Evolutionary conservation across 2,797 vertebrate species (phyloP).

Genomic region (Hemibagrus guttatus): DNA sequence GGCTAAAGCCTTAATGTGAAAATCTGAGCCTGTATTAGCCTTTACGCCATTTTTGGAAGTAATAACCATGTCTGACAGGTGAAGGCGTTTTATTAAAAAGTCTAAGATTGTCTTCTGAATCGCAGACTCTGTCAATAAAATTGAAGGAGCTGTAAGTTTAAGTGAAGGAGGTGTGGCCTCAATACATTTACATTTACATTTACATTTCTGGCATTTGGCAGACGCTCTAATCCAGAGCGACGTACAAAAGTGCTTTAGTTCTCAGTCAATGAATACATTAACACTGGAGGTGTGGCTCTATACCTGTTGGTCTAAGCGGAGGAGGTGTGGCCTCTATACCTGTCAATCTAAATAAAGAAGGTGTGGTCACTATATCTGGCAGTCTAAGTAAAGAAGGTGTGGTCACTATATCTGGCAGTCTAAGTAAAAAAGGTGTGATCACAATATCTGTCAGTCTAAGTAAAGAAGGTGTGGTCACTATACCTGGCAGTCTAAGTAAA

Average conservation of each 20-base stretch:
- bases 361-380: not conserved
- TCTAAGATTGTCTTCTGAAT: not conserved
- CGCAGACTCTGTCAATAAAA: not conserved
- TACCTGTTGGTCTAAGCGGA: not conserved
- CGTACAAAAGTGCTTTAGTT: too few relatives aligned
- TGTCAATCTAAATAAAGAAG: not conserved
- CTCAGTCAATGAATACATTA: too few relatives aligned
- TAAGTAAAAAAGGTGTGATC: not conserved
- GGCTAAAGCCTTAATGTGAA: too few relatives aligned
- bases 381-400: not conserved
- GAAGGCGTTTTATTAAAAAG: not conserved
- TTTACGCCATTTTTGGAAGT: not conserved
- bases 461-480: not conserved
- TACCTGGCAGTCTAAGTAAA: not conserved
- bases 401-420: not conserved
- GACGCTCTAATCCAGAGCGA: too few relatives aligned
- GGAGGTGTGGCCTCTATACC: not conserved
- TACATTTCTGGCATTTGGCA: too few relatives aligned
- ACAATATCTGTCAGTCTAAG: not conserved
- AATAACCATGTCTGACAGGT: not conserved
- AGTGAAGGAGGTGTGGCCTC: not conserved
- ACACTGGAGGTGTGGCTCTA: not conserved
- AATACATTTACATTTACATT: too few relatives aligned
- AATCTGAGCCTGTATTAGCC: not conserved
- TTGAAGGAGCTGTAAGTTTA: not conserved